Conservation (phyloP, 1,140 invertebrate species). For the Mizuhopecten yessoensis region DNA sequence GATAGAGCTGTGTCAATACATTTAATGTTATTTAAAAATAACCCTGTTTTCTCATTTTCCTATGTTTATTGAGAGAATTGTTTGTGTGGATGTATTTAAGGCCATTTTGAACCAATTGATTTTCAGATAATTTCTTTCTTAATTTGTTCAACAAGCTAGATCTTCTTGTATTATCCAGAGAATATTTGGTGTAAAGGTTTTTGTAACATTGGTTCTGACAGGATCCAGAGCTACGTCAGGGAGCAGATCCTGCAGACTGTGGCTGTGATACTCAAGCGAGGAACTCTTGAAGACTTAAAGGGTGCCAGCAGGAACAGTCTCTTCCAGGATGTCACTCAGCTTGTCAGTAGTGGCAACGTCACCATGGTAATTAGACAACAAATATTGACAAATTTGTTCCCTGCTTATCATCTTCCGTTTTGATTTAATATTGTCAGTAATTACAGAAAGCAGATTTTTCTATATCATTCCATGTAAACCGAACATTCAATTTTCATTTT, state of each 20-base stretch:
- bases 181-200: slow-evolving; percentile 15
- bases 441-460: too few species aligned
- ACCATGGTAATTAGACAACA: slow-evolving; percentile 77
- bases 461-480: too few species aligned
- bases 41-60: too few species aligned
- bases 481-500: too few species aligned
- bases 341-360: slow-evolving; percentile 88
- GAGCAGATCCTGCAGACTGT: slow-evolving; percentile 86
- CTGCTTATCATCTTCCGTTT: background rate
- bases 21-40: too few species aligned
- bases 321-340: slow-evolving; percentile 89
- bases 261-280: slow-evolving; percentile 93
- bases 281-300: slow-evolving; percentile 88
- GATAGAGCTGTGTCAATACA: too few species aligned
- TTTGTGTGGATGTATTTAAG: too few species aligned
- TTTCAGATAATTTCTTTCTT: too few species aligned
- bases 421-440: too few species aligned
- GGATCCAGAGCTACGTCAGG: slow-evolving; percentile 82
- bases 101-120: too few species aligned
- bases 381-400: slow-evolving; percentile 4
- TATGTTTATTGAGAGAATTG: too few species aligned
- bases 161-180: background rate
- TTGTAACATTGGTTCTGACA: slow-evolving; percentile 46
- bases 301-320: slow-evolving; percentile 88
- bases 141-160: too few species aligned